Conservation (phyloP, 2,113 vertebrate genomes). For the Alethe castanea region DNA sequence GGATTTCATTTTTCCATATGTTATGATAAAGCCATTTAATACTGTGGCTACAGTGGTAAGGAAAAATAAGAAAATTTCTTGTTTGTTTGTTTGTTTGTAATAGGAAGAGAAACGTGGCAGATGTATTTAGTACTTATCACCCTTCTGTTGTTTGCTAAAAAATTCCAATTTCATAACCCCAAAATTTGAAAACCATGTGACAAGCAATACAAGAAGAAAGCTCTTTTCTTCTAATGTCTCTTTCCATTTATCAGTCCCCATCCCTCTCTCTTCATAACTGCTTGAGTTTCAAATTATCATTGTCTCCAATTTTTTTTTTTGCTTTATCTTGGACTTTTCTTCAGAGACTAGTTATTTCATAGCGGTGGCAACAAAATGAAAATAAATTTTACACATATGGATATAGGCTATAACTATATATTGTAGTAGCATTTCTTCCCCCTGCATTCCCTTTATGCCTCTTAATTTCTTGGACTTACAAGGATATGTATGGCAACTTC, state of each 20-base stretch:
- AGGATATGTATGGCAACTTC: neutral
- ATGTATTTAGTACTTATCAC: neutral
- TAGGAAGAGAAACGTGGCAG: neutral
- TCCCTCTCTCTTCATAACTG: neutral
- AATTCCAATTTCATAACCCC: neutral
- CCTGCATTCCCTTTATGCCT: neutral
- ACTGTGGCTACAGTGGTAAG: neutral
- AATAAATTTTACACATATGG: neutral
- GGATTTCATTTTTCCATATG: neutral
- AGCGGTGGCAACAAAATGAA: neutral
- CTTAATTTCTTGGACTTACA: neutral
- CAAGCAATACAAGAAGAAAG: neutral
- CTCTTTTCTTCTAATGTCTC: neutral
- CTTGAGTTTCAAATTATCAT: neutral
- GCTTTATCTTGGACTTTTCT: neutral
- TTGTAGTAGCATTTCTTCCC: neutral
- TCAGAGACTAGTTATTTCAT: neutral
- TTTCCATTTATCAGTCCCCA: neutral
- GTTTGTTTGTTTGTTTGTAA: neutral
- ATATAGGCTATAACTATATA: neutral
- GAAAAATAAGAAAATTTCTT: neutral
- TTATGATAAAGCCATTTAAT: neutral
- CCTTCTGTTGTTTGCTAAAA: neutral
- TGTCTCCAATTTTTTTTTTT: neutral
- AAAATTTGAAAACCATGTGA: neutral